These are phyloP conservation scores for Trachemys scripta DNA, from an alignment of 2,113 vertebrate genomes.

Conservation along the genomic window DNA sequence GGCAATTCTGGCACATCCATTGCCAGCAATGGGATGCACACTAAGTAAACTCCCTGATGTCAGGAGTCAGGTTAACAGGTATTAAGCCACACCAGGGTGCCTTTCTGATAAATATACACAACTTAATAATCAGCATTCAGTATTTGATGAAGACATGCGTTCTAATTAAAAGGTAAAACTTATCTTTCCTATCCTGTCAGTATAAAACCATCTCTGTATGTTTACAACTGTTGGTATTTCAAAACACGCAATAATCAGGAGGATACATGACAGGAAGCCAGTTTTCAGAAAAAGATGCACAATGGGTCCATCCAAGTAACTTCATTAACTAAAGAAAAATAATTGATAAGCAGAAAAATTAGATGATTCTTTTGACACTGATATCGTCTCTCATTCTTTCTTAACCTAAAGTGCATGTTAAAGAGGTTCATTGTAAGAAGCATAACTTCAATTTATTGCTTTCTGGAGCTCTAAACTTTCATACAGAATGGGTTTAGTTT, in stretches of 20 bases:
- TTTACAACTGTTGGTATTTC: slow-evolving; percentile 70
- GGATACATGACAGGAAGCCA: slow-evolving; percentile 98
- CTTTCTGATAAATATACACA: slow-evolving; percentile 83
- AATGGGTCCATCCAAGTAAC: slow-evolving; percentile 94
- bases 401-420: not conserved
- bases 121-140: slow-evolving; percentile 78
- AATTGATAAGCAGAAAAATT: not conserved
- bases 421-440: not conserved
- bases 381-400: not conserved
- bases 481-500: not conserved
- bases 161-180: slow-evolving; percentile 78
- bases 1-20: slow-evolving; percentile 67
- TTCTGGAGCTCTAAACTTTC: not conserved
- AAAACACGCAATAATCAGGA: slow-evolving; percentile 93
- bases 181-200: slow-evolving; percentile 68
- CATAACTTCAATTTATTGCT: not conserved
- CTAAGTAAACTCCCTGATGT: slow-evolving; percentile 57
- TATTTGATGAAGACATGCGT: slow-evolving; percentile 83
- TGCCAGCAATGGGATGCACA: slow-evolving; percentile 77
- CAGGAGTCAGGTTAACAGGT: slow-evolving; percentile 72
- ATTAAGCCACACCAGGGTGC: slow-evolving; percentile 77
- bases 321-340: slow-evolving; percentile 89
- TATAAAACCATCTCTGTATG: slow-evolving; percentile 75
- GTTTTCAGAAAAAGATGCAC: slow-evolving; percentile 92
- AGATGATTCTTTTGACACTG: not conserved